Evolutionary conservation across 2,888 invertebrate species (phyloP).

Genomic region (Trissoscelio sp.): DNA sequence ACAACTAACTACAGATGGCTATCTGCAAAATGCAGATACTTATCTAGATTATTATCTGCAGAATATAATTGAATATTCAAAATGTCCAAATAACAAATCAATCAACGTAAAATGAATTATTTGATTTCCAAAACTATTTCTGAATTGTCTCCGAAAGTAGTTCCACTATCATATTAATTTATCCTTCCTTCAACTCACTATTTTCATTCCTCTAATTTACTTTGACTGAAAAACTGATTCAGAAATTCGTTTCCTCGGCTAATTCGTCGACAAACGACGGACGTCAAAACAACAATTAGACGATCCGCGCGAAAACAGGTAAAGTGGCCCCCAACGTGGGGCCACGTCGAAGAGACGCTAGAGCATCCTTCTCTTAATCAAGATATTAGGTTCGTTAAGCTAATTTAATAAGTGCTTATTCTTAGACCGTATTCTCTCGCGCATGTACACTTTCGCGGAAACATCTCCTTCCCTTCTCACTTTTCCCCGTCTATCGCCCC

Average conservation of each 20-base stretch:
- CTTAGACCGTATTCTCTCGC: conserved; percentile 63
- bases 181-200: too few species aligned
- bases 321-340: conserved; percentile 3
- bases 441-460: not conserved
- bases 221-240: conserved; percentile 4
- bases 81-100: too few species aligned
- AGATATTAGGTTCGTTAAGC: conserved; percentile 59
- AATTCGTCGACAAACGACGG: conserved; percentile 18
- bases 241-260: conserved; percentile 15
- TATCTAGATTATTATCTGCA: too few species aligned
- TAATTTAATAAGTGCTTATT: conserved; percentile 75
- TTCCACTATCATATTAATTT: too few species aligned
- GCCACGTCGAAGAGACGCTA: not conserved
- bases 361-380: conserved; percentile 55
- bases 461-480: not conserved
- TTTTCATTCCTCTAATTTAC: conserved; percentile 2
- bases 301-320: conserved; percentile 31
- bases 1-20: too few species aligned
- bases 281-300: conserved; percentile 49
- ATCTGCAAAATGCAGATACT: too few species aligned
- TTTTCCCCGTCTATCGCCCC: not conserved
- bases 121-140: too few species aligned
- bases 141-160: too few species aligned
- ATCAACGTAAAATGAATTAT: too few species aligned
- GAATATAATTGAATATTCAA: too few species aligned